Evolutionary conservation across 2,888 invertebrate species (phyloP), one percentile per base, ranked within the genome.

Genomic region (Melinopterus prodromus): DNA sequence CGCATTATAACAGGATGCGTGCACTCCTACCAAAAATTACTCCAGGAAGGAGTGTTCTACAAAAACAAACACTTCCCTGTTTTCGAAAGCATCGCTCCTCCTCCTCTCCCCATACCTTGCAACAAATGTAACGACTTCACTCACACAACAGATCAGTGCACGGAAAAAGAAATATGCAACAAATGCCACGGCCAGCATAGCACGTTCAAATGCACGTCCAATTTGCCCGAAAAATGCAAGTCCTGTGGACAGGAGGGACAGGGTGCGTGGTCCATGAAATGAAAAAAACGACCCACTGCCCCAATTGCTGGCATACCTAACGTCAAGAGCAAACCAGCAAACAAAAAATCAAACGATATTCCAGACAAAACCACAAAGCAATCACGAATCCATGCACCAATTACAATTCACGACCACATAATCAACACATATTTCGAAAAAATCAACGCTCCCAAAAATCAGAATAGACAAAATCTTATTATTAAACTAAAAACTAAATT

Each of bases 341-440:
- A 71, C 71, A 71, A 71, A 71, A 71, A 71, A 26, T 71, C 71
- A 16, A n/a, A 71, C 6, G 71, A 71, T 16, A 71, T 71, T 26
- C 12, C 6, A 15, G 71, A 71, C 15, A 71, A 71, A 9, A 71
- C 7, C 71, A 14, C 71, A 16, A 71, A 74, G 37, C 16, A 35
- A 9, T 74, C 74, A 26, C 35, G 35, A 74, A 74, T 74, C n/a
- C 74, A 74, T 35, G 35, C 16, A 74, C 35, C 74, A 12, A 3
- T 74, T 6, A 26, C 35, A 16, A 74, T 35, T 35, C 74, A 74
- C 35, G 74, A 74, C 74, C 35, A 74, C 74, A 74, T 26, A 26
- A 26, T 26, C 26, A 3, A 26, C 26, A 26, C 26, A 26, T 26
- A 26, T 26, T 1, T 26, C 26, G 35, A 74, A 7, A n/a, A 74